Evolutionary conservation across 1,140 invertebrate genomes (phyloP), one percentile per base, ranked within the genome.

Genomic region (Sesamia nonagrioides): DNA sequence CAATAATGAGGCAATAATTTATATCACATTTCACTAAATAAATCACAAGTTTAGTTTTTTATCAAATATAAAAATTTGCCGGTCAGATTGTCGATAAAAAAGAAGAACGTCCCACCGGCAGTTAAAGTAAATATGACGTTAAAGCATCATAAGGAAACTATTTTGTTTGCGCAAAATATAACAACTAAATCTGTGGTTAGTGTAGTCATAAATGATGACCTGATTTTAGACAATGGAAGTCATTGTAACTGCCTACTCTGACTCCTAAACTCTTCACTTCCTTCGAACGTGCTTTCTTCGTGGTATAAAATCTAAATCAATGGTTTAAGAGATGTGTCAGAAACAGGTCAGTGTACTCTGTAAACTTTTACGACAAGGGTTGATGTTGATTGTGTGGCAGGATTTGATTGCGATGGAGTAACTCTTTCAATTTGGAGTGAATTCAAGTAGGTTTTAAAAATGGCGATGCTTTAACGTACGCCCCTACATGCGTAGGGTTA

Each of bases 221-320:
- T 68, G 18, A 13, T 68, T 68, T 33, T 11, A 68, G 18, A 68
- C 63, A 68, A 33, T 21, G 42, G 42, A 27, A 50, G 40, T 68
- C 18, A 68, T 50, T 66, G 37, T 40, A 42, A 63, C 42, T 6
- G 21, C 40, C 63, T 68, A 4, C 18, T 48, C 42, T 13, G 3
- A 7, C 17, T 40, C 7, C 33, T 1, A 35, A 40, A 63, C 8
- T 33, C 60, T 5, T 63, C 11, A 63, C 58, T 18, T 18, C 37
- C 15, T n/a, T n/a, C 15, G 56, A 60, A 35, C 56, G 56, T 60
- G 56, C 27, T 27, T 33, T 60, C 6, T 60, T 60, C 13, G 9
- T 27, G 27, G 56, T 13, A 35, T 35, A 11, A 15, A 60, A 35
- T 60, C 11, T 15, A 60, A 21, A 13, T 60, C 56, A 35, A 15